Percentiles rank a stretch among this genome's conserved stretches.
Evolutionary conservation across 2,113 vertebrate genomes (phyloP).

Genomic region (Tympanuchus pallidicinctus): DNA sequence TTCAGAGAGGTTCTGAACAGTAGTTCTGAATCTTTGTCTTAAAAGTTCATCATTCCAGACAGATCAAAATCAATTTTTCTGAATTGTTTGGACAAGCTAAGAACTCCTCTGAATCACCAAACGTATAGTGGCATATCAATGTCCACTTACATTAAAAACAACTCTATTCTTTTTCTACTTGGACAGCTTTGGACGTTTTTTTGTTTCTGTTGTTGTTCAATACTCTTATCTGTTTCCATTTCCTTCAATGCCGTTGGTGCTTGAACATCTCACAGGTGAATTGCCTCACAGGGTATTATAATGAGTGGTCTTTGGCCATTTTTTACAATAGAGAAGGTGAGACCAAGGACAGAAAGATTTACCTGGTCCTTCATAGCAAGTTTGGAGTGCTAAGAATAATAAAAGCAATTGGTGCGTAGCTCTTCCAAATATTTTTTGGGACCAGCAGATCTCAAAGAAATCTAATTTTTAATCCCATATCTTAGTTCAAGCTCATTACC

Average conservation of each 20-base stretch:
- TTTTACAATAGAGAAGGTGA: neutral
- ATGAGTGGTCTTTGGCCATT: neutral
- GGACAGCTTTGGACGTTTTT: neutral
- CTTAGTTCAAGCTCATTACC: conserved; percentile 22
- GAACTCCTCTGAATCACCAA: neutral
- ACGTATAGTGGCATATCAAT: neutral
- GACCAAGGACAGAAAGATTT: neutral
- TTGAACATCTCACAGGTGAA: neutral
- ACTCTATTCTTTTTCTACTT: neutral
- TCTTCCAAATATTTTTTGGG: neutral
- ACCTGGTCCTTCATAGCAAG: neutral
- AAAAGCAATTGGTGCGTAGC: neutral
- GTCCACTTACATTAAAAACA: neutral
- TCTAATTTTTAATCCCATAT: neutral
- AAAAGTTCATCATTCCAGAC: neutral
- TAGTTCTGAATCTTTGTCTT: neutral
- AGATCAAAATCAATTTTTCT: neutral
- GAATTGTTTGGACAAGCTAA: neutral
- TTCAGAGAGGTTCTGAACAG: neutral
- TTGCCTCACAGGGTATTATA: neutral
- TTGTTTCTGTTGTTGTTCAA: neutral
- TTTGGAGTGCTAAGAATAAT: neutral
- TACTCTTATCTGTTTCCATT: neutral
- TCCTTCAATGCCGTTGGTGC: neutral
- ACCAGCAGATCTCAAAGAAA: neutral